Evolutionary conservation across 2,797 vertebrate genomes (phyloP), one percentile per base, ranked within the genome.

Genomic region (Carapus acus): DNA sequence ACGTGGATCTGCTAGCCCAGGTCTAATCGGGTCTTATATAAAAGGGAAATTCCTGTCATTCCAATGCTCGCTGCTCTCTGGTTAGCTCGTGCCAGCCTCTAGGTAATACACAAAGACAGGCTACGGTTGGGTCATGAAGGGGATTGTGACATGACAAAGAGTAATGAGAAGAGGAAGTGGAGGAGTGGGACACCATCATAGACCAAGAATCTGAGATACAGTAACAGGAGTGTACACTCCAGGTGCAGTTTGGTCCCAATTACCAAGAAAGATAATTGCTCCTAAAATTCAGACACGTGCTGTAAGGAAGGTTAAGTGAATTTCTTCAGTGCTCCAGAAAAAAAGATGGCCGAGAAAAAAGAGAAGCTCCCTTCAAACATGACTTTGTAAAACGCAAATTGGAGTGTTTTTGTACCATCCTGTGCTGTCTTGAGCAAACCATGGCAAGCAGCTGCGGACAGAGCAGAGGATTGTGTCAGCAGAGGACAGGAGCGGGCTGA

Each of bases 41-140:
- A 69, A 51, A 74, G 62, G 61, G 72, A 76, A 78, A 81, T 87
- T 84, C 84, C 69, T 82, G 56, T 69, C 80, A 85, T 88, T 85
- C 83, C 76, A 39, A 36, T 20, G 56, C 58, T 62, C 43, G 44
- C 60, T 62, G 61, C 70, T 55, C 71, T 71, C 14, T 73, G 54
- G 45, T 36, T 65, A 52, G 63, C 66, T 83, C 51, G 73, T 71
- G 70, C 59, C 67, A 77, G 65, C 53, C 66, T 17, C 73, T 74
- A 59, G 63, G 60, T 58, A 73, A 68, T 62, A 42, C 75, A 72
- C 7, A 62, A 54, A 40, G 58, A 54, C 5, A 27, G 65, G n/a
- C 29, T 11, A 33, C 34, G 43, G 33, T 48, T 39, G 54, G 69
- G 58, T 58, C 55, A 66, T 66, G 60, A 27, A 17, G 39, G 54